Base-by-base conservation (phyloP, 64 coral and sea anemone genomes). In the Acropora yongei region DNA sequence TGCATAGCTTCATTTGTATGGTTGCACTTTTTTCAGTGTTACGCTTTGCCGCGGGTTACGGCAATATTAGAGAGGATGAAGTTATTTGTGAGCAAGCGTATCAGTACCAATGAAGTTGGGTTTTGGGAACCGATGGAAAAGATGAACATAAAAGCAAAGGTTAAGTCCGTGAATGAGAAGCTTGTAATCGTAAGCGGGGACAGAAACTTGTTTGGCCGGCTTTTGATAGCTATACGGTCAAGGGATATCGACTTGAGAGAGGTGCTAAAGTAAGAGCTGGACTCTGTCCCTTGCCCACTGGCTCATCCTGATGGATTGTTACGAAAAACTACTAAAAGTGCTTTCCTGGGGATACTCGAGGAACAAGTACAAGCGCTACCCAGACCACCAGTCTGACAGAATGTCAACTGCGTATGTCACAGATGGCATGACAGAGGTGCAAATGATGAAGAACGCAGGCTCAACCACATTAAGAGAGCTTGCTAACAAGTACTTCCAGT, bases 291-390 rank as follows among this genome's bases (percentile, higher is more conserved):
- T 43, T 77, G 19, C 72, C 9, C 89, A 7, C 77, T 90, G 49
- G 78, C 78, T 8, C 57, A 90, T 68, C 68, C 58, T 57, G 77
- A 90, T 90, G 89, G 68, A 68, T 90, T 60, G 16, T 63, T 83
- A 18, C 68, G 89, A 17, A 81, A 73, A 55, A 72, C 89, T 16
- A 92, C 91, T 13, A 87, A 93, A 80, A 93, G 83, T 72, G 46
- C 55, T 6, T 16, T 93, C 47, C 43, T 92, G 42, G 44, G 51
- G 46, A 72, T 84, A 42, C 42, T 86, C 10, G 63, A 92, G 40
- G 58, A 68, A 39, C 66, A 71, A 53, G 77, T 77, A 17, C 43
- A 79, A 48, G 82, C 16, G 11, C 73, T 53, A 80, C 42, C 44
- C 40, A 18, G 17, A 50, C 41, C 73, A 57, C 47, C 89, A 46